A percentile compares a stretch with the other conserved stretches of the same genome.
These are phyloP conservation scores for Phoronis australis DNA, from an alignment of 2,888 invertebrate genomes.

Conservation along the genomic window DNA sequence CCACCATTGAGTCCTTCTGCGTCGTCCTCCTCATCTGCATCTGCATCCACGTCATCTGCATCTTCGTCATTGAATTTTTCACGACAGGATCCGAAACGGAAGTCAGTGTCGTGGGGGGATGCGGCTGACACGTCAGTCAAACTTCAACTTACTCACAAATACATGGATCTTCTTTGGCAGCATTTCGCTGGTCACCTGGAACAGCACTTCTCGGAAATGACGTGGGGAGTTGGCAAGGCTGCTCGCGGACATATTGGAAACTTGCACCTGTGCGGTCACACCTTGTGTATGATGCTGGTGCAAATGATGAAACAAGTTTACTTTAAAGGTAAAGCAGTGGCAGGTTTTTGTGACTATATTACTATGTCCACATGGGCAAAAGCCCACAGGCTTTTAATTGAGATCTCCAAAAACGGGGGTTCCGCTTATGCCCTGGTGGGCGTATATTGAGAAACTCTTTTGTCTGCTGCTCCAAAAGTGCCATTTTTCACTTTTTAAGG, in stretches of 20 bases:
- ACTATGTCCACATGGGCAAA: too few relatives aligned
- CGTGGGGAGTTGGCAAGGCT: constrained; percentile 32
- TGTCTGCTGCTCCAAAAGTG: too few relatives aligned
- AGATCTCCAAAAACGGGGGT: too few relatives aligned
- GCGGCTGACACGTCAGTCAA: constrained; percentile 39
- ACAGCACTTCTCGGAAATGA: constrained; percentile 35
- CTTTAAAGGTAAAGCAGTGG: constrained; percentile 45
- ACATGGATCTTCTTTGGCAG: constrained; percentile 45
- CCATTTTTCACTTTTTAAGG: too few relatives aligned
- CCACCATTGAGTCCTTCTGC: background rate
- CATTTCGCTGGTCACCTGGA: constrained; percentile 37
- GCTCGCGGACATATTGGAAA: constrained; percentile 32
- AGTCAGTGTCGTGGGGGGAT: constrained; percentile 50
- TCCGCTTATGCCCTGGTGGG: too few relatives aligned
- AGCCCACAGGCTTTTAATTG: too few relatives aligned
- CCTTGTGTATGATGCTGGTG: constrained; percentile 32
- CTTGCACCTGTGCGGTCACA: constrained; percentile 30
- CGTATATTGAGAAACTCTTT: too few relatives aligned
- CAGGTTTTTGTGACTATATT: too few relatives aligned
- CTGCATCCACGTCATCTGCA: background rate
- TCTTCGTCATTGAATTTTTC: background rate
- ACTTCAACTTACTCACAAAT: constrained; percentile 32
- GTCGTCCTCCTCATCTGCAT: too few relatives aligned
- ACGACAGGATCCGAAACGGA: constrained; percentile 35
- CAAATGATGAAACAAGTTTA: constrained; percentile 46